These are phyloP conservation scores for Diplazon laetatorius DNA, from an alignment of 2,888 invertebrate genomes.

Conservation along the genomic window DNA sequence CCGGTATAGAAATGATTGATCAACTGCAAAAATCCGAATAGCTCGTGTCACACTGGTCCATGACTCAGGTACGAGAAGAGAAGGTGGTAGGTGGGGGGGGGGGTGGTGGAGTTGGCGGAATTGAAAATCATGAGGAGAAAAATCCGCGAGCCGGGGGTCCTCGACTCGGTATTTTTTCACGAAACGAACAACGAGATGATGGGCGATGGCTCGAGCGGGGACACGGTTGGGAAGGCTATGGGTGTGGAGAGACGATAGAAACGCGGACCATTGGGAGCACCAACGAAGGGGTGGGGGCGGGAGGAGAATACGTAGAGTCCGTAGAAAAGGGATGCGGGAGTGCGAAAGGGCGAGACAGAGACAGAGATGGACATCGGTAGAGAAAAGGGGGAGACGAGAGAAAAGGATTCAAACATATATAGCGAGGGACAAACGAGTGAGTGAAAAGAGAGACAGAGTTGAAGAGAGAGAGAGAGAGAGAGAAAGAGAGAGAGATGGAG, in stretches of 20 bases:
- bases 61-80: too few species aligned
- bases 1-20: not conserved
- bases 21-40: not conserved
- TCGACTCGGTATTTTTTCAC: constrained; percentile 61
- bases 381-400: constrained; percentile 53
- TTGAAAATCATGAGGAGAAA: constrained; percentile 40
- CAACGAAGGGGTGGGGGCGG: too few species aligned
- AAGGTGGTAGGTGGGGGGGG: too few species aligned
- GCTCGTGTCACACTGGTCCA: constrained; percentile 38
- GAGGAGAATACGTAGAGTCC: too few species aligned
- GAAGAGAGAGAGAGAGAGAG: constrained; percentile 63
- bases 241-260: constrained; percentile 67
- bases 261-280: too few species aligned
- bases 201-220: constrained; percentile 65
- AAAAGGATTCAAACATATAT: too few species aligned
- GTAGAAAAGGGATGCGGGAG: too few species aligned
- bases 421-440: constrained; percentile 40
- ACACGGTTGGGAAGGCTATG: constrained; percentile 50
- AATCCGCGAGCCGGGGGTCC: constrained; percentile 63
- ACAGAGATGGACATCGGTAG: too few species aligned
- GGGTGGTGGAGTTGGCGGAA: too few species aligned
- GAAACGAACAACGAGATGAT: constrained; percentile 64
- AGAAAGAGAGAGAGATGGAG: constrained; percentile 66
- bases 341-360: too few species aligned
- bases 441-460: constrained; percentile 59